A percentile compares a stretch with the other conserved stretches of the same genome.
Conservation (phyloP, 2,797 vertebrate species). For the Cichlasoma orientale region DNA sequence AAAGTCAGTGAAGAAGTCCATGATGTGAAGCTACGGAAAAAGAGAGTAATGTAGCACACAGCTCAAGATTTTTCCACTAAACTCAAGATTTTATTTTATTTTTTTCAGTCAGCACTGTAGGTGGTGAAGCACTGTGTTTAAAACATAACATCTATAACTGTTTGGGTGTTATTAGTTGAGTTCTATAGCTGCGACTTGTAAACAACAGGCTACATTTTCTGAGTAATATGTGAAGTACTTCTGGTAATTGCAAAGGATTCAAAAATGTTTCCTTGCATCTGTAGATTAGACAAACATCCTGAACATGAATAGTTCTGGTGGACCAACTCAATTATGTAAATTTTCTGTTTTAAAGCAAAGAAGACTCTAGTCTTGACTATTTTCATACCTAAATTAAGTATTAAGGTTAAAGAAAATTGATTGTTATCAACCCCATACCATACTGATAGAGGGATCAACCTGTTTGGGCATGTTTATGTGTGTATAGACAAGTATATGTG, state of each 20-base stretch:
- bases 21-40: background rate
- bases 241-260: background rate
- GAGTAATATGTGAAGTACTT: background rate
- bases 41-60: background rate
- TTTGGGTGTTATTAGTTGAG: background rate
- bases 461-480: background rate
- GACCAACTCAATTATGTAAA: background rate
- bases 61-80: background rate
- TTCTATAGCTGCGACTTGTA: background rate
- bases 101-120: background rate
- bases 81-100: background rate
- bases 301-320: background rate
- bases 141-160: background rate
- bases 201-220: background rate
- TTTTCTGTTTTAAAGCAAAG: background rate
- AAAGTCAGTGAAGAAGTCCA: background rate
- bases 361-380: fast-evolving
- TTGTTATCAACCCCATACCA: background rate
- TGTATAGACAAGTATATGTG: background rate
- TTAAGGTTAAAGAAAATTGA: background rate
- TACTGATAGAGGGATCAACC: background rate
- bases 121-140: background rate
- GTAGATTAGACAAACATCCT: background rate
- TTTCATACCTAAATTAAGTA: background rate
- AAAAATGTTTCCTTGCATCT: background rate